Evolutionary conservation across 2,888 invertebrate species (phyloP).

Genomic region (Atethmia centrago): DNA sequence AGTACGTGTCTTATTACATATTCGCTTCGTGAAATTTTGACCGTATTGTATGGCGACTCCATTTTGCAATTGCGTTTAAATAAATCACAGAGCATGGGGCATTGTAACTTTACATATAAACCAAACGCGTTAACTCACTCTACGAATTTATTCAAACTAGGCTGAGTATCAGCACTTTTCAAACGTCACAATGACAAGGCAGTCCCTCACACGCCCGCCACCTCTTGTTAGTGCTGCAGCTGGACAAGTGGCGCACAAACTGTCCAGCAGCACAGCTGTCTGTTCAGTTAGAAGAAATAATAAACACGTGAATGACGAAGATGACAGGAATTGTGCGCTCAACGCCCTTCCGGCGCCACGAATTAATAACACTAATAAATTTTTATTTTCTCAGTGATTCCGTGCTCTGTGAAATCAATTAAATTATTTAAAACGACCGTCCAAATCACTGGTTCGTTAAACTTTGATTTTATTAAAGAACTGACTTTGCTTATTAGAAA

Average conservation of each 20-base stretch:
- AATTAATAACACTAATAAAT: neutral
- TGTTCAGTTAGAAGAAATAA: neutral
- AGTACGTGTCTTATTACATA: neutral
- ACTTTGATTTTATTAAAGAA: neutral
- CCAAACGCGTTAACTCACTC: too few relatives aligned
- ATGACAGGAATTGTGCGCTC: neutral
- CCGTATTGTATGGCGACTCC: neutral
- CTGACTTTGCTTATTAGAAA: neutral
- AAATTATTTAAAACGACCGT: neutral
- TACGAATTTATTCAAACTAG: too few relatives aligned
- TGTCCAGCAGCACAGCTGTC: too few relatives aligned
- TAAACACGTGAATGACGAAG: neutral
- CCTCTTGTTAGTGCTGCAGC: neutral
- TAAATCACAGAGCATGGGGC: neutral
- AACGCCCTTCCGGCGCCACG: too few relatives aligned
- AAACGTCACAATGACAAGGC: too few relatives aligned
- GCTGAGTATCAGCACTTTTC: too few relatives aligned
- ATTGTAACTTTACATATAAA: neutral
- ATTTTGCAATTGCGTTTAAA: neutral
- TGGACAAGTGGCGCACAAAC: neutral
- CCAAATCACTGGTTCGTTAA: neutral
- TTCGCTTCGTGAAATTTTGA: neutral
- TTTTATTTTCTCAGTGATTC: neutral
- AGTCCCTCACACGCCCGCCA: too few relatives aligned
- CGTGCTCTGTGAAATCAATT: neutral